phyloP scores from a whole-genome alignment of 2,113 vertebrate species.

The Lampris incognitus region DNA sequence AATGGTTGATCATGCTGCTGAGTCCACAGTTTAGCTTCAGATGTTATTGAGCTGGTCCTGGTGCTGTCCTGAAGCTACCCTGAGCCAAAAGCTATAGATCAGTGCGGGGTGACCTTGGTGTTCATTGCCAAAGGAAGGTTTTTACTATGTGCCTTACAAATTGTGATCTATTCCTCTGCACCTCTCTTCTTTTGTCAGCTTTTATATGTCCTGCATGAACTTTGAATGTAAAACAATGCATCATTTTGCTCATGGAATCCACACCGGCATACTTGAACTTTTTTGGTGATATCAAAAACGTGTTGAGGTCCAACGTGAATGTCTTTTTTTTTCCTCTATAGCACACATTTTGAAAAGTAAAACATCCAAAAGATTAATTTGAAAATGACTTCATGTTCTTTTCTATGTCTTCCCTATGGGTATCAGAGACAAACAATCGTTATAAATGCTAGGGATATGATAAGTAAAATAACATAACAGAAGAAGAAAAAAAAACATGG shows the following conservation, averaged over 20 bases:
- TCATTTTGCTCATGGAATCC: constrained; percentile 11
- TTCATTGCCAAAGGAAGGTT: constrained; percentile 27
- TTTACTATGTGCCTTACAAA: constrained; percentile 9
- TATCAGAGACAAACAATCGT: too few species aligned
- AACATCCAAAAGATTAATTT: neutral
- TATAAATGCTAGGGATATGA: too few species aligned
- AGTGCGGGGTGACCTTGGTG: constrained; percentile 52
- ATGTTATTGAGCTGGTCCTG: constrained; percentile 67
- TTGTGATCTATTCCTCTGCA: constrained; percentile 17
- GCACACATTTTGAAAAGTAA: too few species aligned
- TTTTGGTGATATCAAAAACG: neutral
- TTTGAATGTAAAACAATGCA: neutral
- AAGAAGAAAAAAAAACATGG: too few species aligned
- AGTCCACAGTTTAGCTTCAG: constrained; percentile 71
- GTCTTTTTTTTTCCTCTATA: neutral
- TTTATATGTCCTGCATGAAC: constrained; percentile 33
- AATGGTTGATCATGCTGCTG: constrained; percentile 72
- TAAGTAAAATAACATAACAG: too few species aligned
- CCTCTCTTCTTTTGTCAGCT: constrained; percentile 24
- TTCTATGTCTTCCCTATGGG: too few species aligned
- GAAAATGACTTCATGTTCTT: too few species aligned
- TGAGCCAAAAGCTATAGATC: constrained; percentile 49
- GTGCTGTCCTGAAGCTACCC: constrained; percentile 44
- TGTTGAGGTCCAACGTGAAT: neutral
- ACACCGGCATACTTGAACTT: neutral